These are phyloP conservation scores for Polypterus senegalus DNA, from an alignment of 2,113 vertebrate species.

Conservation along the genomic window DNA sequence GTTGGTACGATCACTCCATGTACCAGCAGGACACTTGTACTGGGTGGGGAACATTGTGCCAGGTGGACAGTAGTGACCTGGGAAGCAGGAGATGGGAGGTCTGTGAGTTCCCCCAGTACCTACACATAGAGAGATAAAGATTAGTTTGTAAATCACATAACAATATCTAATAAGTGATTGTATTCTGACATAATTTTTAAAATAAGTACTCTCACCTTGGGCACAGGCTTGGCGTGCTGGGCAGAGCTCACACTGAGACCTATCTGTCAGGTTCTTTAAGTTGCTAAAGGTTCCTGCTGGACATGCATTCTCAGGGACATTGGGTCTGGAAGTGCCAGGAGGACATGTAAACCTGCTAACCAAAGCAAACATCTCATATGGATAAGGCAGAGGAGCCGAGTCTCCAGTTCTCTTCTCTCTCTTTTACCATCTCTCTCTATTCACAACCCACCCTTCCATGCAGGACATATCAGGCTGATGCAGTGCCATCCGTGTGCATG, in stretches of 20 bases:
- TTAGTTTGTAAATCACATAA: background rate
- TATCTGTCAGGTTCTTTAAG: slow-evolving; percentile 52
- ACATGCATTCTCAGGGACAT: slow-evolving; percentile 48
- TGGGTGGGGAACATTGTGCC: slow-evolving; percentile 63
- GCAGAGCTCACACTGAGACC: slow-evolving; percentile 65
- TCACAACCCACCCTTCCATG: slow-evolving; percentile 52
- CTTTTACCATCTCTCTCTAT: background rate
- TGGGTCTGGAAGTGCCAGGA: slow-evolving; percentile 58
- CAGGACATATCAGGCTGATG: slow-evolving; percentile 55
- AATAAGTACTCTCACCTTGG: slow-evolving; percentile 39
- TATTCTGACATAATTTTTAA: no score
- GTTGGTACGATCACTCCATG: slow-evolving; percentile 61
- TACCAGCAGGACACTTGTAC: slow-evolving; percentile 69
- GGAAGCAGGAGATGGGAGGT: slow-evolving; percentile 55
- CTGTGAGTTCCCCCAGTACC: slow-evolving; percentile 68
- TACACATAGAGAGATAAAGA: slow-evolving; percentile 14
- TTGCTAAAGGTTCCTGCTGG: slow-evolving; percentile 61
- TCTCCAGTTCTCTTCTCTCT: background rate
- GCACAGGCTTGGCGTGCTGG: slow-evolving; percentile 56
- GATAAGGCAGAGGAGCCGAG: background rate
- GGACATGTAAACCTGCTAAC: slow-evolving; percentile 58
- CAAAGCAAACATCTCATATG: background rate
- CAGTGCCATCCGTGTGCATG: slow-evolving; percentile 62
- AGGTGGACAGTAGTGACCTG: slow-evolving; percentile 69
- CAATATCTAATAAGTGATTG: no score